These are phyloP conservation scores for Sceloporus tristichus DNA, from an alignment of 2,113 vertebrate species.

Conservation along the genomic window DNA sequence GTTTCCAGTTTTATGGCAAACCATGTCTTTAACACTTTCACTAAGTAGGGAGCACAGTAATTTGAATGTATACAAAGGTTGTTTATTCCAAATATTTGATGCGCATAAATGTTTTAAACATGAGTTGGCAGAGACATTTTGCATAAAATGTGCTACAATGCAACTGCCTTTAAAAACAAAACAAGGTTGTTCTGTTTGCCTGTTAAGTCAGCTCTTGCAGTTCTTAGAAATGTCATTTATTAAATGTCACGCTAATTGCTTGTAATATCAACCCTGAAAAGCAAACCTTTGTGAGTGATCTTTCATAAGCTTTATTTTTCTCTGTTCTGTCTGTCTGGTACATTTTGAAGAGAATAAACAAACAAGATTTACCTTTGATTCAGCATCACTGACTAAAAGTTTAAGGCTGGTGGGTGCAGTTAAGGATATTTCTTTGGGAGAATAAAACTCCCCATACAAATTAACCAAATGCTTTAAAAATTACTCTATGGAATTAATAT, in stretches of 20 bases:
- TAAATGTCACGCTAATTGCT: conserved; percentile 74
- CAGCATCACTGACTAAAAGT: conserved; percentile 37
- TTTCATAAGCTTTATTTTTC: conserved; percentile 61
- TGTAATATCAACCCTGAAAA: conserved; percentile 64
- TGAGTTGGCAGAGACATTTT: conserved; percentile 48
- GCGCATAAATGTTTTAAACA: conserved; percentile 63
- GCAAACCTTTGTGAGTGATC: conserved; percentile 56
- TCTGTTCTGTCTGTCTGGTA: conserved; percentile 56
- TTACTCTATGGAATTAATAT: background rate
- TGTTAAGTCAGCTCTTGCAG: conserved; percentile 52
- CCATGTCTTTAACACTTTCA: conserved; percentile 48
- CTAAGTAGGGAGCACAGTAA: conserved; percentile 51
- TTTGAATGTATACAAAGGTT: conserved; percentile 36
- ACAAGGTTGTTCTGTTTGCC: conserved; percentile 55
- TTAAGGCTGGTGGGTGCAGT: conserved; percentile 47
- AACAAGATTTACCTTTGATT: conserved; percentile 46
- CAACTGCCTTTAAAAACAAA: conserved; percentile 57
- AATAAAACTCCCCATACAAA: conserved; percentile 35
- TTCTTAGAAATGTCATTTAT: conserved; percentile 71
- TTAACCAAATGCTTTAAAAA: conserved; percentile 2
- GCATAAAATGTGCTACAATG: conserved; percentile 56
- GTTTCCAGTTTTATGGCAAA: conserved; percentile 61
- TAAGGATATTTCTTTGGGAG: conserved; percentile 35
- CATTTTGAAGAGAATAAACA: conserved; percentile 59
- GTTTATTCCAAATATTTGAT: conserved; percentile 62